Base-by-base conservation (phyloP, 2,888 invertebrate species). In the Rhagium mordax region DNA sequence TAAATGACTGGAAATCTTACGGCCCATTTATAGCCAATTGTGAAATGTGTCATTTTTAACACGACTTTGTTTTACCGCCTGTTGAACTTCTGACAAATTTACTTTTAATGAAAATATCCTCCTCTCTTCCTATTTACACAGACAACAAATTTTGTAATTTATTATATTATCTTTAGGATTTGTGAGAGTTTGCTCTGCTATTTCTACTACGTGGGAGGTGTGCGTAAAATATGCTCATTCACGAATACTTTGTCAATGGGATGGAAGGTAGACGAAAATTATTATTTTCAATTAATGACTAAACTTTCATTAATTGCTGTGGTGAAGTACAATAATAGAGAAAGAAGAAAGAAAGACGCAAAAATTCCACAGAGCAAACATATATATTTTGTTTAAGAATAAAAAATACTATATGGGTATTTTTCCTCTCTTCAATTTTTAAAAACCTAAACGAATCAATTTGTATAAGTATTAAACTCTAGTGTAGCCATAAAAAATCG, bases 1-100 rank as follows among this genome's bases (percentile, higher is more conserved):
- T 61, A 75, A 75, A 75, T 73, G 75, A 72, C 69, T 27, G 41
- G 49, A 59, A 72, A 53, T 53, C 71, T 72, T 70, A 65, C 68
- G 65, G 61, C 62, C 71, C 78, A 75, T 76, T 76, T 72, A 69
- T 74, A 74, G 70, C 72, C 71, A 72, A 74, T 72, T 70, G 61
- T 66, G 71, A 72, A 72, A 55, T 60, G 62, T 76, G 76, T 76
- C 75, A 75, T 78, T 78, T 78, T 78, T 78, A 74, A 71, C 74
- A 57, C 61, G 64, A 75, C 73, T 78, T 76, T 76, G 70, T 71
- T 64, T 75, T 71, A 61, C 73, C 72, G 78, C 78, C 78, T 78
- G 78, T 78, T 78, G 78, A 78, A 70, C 76, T 48, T 53, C 47
- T 74, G 75, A 78, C 71, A 73, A 76, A 78, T 78, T 33, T 64